Percentiles rank a stretch among this genome's conserved stretches.
Evolutionary conservation across 2,888 invertebrate species (phyloP).

Genomic region (Drosophila macrothrix): DNA sequence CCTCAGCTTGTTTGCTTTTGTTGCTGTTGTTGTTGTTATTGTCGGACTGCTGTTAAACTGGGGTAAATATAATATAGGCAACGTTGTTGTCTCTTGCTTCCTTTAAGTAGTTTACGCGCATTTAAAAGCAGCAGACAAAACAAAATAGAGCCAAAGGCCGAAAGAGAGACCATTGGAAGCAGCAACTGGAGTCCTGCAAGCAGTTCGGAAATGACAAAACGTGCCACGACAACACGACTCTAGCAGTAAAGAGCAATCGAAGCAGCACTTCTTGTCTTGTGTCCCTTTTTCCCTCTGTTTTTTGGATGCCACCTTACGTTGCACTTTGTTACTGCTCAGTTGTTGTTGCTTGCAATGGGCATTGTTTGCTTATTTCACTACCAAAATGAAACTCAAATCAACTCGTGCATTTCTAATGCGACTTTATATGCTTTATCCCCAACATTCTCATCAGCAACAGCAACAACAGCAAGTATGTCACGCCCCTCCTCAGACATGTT

Average conservation of each 20-base stretch:
- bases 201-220: constrained; percentile 72
- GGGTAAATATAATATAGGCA: constrained; percentile 49
- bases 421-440: constrained; percentile 77
- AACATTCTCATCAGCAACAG: constrained; percentile 63
- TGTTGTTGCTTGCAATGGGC: constrained; percentile 58
- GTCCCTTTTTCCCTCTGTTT: not conserved
- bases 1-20: constrained; percentile 44
- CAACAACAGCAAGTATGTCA: constrained; percentile 50
- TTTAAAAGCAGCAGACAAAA: constrained; percentile 55
- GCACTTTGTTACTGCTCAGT: constrained; percentile 44
- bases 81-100: constrained; percentile 51
- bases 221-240: constrained; percentile 45
- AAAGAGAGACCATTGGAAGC: constrained; percentile 10
- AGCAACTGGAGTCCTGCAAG: constrained; percentile 21
- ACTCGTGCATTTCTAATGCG: constrained; percentile 85
- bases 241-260: constrained; percentile 27
- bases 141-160: not conserved
- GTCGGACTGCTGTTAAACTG: constrained; percentile 16
- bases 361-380: constrained; percentile 73
- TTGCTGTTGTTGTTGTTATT: constrained; percentile 39
- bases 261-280: constrained; percentile 30
- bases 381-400: constrained; percentile 81
- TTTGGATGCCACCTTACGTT: constrained; percentile 44
- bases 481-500: constrained; percentile 44
- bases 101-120: constrained; percentile 78